phyloP scores from a whole-genome alignment of 2,888 invertebrate species.

The Ennomos quercinarius region DNA sequence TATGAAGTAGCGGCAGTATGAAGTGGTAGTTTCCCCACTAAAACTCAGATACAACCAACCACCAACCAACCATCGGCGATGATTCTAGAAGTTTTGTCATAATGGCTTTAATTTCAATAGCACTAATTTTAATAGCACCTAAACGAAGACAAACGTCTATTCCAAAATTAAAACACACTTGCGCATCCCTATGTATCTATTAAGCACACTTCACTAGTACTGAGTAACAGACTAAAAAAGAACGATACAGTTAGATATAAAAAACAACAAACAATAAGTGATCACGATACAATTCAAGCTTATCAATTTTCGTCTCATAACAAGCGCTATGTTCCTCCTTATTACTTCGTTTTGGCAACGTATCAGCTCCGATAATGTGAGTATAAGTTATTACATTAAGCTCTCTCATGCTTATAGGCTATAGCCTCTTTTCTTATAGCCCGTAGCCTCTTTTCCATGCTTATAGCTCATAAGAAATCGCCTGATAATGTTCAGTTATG shows the following conservation, averaged over 20 bases:
- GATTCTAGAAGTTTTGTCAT: too few relatives aligned
- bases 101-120: too few relatives aligned
- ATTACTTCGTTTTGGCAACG: conserved; percentile 25
- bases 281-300: conserved; percentile 14
- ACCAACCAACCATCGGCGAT: too few relatives aligned
- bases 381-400: conserved; percentile 25
- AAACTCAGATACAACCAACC: too few relatives aligned
- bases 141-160: too few relatives aligned
- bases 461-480: conserved; percentile 32
- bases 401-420: conserved; percentile 25
- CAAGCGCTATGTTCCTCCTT: conserved; percentile 22
- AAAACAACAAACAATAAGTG: conserved; percentile 14
- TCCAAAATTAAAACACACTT: too few relatives aligned
- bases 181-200: too few relatives aligned
- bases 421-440: conserved; percentile 21
- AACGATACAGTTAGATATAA: not conserved
- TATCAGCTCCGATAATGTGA: conserved; percentile 17
- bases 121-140: too few relatives aligned
- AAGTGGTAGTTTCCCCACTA: too few relatives aligned
- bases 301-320: conserved; percentile 29
- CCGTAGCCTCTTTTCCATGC: conserved; percentile 26
- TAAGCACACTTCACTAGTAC: too few relatives aligned
- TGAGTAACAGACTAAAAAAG: too few relatives aligned
- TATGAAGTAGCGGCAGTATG: too few relatives aligned
- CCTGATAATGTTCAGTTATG: conserved; percentile 32